Evolutionary conservation across 2,797 vertebrate genomes (phyloP).

Genomic region (Halcyon chelicuti): DNA sequence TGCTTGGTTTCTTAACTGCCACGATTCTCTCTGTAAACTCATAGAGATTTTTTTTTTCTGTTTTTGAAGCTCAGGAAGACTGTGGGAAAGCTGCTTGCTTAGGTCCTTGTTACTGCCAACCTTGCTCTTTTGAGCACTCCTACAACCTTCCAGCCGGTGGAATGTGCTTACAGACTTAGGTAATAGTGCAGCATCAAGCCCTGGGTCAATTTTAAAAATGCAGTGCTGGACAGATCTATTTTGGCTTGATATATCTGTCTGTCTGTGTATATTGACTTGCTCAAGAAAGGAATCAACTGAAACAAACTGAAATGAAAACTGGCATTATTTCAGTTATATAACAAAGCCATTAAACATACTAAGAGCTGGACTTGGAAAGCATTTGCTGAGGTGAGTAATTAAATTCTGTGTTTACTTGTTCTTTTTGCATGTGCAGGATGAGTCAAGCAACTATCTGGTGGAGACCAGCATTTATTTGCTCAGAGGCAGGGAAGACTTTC

Average conservation of each 20-base stretch:
- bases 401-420: background rate
- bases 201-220: background rate
- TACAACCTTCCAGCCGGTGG: background rate
- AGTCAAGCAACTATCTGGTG: background rate
- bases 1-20: background rate
- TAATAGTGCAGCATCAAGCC: background rate
- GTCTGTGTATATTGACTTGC: background rate
- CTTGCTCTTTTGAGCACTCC: background rate
- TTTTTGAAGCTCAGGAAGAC: background rate
- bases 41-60: rapidly evolving
- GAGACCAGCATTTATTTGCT: background rate
- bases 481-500: background rate
- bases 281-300: background rate
- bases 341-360: background rate
- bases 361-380: background rate
- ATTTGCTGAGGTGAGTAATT: background rate
- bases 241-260: background rate
- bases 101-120: background rate
- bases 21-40: background rate
- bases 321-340: background rate
- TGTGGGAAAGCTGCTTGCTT: rapidly evolving
- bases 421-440: background rate
- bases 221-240: background rate
- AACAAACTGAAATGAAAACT: background rate
- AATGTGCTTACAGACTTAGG: background rate